Evolutionary conservation across 1,140 invertebrate genomes (phyloP).

Genomic region (Metaphire vulgaris): DNA sequence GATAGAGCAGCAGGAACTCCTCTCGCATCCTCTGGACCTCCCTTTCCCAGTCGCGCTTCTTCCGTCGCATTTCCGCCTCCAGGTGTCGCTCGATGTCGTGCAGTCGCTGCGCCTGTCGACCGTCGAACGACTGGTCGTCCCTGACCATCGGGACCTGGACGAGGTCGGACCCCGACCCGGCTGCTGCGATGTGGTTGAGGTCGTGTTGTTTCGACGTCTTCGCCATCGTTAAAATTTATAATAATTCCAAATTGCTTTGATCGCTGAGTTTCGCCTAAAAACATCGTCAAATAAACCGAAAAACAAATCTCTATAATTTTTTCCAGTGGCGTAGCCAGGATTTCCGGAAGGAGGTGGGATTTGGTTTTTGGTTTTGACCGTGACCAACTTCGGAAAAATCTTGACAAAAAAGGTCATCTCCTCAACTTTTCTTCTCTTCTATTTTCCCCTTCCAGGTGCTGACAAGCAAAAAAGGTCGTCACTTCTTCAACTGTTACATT

Average conservation of each 20-base stretch:
- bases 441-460: no score
- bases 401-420: not conserved
- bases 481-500: no score
- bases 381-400: not conserved
- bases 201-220: not conserved
- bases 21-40: conserved; percentile 29
- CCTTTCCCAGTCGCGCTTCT: conserved; percentile 23
- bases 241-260: no score
- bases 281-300: not conserved
- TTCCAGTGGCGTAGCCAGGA: not conserved
- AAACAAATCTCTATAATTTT: not conserved
- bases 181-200: not conserved
- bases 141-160: conserved; percentile 21
- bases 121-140: conserved; percentile 26
- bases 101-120: conserved; percentile 17
- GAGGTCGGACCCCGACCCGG: not conserved
- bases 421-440: no score
- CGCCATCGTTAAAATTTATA: not conserved
- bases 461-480: no score
- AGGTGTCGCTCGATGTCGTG: conserved; percentile 27
- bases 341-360: not conserved
- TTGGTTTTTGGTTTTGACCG: not conserved
- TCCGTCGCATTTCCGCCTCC: conserved; percentile 28
- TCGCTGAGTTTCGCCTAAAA: no score
- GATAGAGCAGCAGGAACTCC: conserved; percentile 29